These are phyloP conservation scores for Cephus runcator DNA, from an alignment of 2,888 invertebrate species.

Conservation along the genomic window DNA sequence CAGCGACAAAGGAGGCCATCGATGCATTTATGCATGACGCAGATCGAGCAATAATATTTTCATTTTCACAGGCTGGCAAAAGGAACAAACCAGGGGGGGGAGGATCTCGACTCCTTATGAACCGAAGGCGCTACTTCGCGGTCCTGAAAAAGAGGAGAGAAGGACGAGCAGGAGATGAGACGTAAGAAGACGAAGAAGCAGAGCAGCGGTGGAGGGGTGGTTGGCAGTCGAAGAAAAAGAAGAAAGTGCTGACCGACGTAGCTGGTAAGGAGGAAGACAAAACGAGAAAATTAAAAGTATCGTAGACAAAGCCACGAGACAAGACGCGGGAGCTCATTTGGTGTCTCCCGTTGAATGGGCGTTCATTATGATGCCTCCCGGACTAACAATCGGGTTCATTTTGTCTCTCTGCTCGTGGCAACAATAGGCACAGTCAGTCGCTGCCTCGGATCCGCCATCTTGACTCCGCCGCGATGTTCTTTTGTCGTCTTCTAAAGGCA, in stretches of 20 bases:
- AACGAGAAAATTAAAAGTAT: constrained; percentile 62
- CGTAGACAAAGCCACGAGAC: constrained; percentile 57
- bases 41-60: constrained; percentile 61
- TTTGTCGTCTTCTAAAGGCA: constrained; percentile 58
- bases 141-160: not conserved
- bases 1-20: constrained; percentile 41
- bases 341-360: constrained; percentile 61
- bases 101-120: not conserved
- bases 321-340: constrained; percentile 62
- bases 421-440: constrained; percentile 48
- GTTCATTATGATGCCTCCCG: constrained; percentile 63
- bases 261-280: constrained; percentile 37
- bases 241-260: not conserved
- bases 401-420: constrained; percentile 61
- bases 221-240: not conserved
- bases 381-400: constrained; percentile 63
- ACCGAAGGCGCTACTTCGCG: not conserved
- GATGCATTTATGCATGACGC: constrained; percentile 51
- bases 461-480: constrained; percentile 60
- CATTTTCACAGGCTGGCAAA: constrained; percentile 39
- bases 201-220: not conserved
- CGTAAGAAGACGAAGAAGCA: not conserved
- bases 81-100: constrained; percentile 28
- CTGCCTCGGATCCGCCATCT: constrained; percentile 57
- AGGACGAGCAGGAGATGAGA: not conserved